Conservation (phyloP, 2,113 vertebrate genomes). For the Saimiri boliviensis region DNA sequence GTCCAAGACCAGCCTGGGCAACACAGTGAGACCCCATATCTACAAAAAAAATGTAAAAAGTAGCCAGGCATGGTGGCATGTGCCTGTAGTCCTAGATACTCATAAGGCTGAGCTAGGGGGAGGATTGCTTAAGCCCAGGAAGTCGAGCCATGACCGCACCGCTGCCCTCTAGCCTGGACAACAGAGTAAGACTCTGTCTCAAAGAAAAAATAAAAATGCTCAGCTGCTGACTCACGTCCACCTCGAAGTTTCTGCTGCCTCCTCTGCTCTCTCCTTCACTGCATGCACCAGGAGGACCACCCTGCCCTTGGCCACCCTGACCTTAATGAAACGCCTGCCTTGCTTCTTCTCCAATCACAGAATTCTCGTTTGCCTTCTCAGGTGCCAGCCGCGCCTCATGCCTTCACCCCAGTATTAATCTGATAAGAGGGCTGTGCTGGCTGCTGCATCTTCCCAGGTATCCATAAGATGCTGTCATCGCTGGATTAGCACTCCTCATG, state of each 20-base stretch:
- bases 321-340: not conserved
- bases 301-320: not conserved
- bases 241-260: not conserved
- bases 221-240: not conserved
- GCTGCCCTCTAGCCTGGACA: too few relatives aligned
- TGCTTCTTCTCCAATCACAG: not conserved
- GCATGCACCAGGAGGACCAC: not conserved
- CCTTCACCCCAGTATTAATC: not conserved
- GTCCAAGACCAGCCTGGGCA: too few relatives aligned
- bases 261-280: not conserved
- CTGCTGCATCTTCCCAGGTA: not conserved
- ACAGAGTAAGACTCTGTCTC: too few relatives aligned
- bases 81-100: too few relatives aligned
- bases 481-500: fast-evolving
- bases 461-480: not conserved
- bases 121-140: too few relatives aligned
- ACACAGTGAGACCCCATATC: too few relatives aligned
- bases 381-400: not conserved
- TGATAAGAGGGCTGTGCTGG: not conserved
- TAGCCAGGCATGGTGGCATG: too few relatives aligned
- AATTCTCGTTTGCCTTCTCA: not conserved
- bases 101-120: too few relatives aligned
- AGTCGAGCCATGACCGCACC: too few relatives aligned
- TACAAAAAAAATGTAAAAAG: too few relatives aligned
- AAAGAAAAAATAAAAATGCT: too few relatives aligned